phyloP scores from a whole-genome alignment of 2,797 vertebrate species.

The Clamator glandarius region DNA sequence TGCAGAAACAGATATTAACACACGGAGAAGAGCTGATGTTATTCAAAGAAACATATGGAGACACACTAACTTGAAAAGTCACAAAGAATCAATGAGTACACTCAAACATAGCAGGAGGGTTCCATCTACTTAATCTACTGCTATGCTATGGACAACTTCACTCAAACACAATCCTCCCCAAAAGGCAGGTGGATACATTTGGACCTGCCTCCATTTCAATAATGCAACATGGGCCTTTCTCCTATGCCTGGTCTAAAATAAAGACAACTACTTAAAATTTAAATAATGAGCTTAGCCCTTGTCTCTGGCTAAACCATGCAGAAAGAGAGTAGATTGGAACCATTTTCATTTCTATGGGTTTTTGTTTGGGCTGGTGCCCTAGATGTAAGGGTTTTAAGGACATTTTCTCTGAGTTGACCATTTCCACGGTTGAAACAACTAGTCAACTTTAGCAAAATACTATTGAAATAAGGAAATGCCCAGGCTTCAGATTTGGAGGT shows the following conservation, averaged over 20 bases:
- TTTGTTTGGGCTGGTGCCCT: not conserved
- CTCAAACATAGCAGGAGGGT: not conserved
- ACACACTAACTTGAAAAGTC: not conserved
- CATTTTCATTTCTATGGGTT: not conserved
- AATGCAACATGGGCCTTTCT: not conserved
- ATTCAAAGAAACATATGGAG: not conserved
- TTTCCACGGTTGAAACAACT: not conserved
- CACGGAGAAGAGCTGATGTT: not conserved
- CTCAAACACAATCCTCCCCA: not conserved
- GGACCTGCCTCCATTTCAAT: not conserved
- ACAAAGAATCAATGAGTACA: not conserved
- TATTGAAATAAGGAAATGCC: not conserved
- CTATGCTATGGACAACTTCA: not conserved
- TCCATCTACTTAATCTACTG: not conserved
- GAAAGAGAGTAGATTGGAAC: constrained; percentile 15
- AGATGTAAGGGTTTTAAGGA: not conserved
- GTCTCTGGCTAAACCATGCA: not conserved
- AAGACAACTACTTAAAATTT: not conserved
- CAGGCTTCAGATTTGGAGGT: not conserved
- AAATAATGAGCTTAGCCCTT: not conserved
- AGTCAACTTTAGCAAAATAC: not conserved
- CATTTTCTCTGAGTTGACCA: not conserved
- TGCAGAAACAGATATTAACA: not conserved
- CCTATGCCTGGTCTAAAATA: not conserved
- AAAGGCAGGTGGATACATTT: not conserved